Base-by-base conservation (phyloP, 1,140 invertebrate species). In the Eueides isabella region DNA sequence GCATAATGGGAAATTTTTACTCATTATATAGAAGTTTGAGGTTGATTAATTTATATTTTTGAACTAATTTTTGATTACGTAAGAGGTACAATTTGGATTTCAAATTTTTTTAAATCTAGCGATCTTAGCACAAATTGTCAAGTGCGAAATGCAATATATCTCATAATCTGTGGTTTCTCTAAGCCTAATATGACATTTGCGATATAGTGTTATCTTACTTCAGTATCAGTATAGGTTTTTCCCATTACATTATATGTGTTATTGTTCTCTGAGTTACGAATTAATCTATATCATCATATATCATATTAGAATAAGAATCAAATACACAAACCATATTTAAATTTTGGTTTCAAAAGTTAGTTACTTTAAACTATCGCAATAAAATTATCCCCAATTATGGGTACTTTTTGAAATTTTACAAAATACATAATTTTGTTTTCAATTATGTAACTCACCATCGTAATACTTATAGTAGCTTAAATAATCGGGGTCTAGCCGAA, bases 391-490 rank as follows among this genome's bases (percentile, higher is more conserved):
- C 44, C 19, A 55, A 9, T 23, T 2, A 48, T 48, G 41, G 41
- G 41, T 44, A 44, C 41, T 2, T n/a, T n/a, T 2, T 44, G 44
- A 48, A 48, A 48, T 7, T 23, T 48, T 9, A 19, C 44, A 23
- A 23, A 23, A 9, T 23, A n/a, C 14, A 44, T 19, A 19, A 48
- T 48, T n/a, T 19, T 48, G 16, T 48, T 26, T 55, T 12, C 1
- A 55, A 23, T 26, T 55, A 26, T 23, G 26, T 6, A 67, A 85
- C 90, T 92, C 69, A 92, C 90, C 90, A 82, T 91, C 87, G 67
- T 90, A 92, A 28, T 81, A 78, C 71, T 89, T 89, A 75, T 87
- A 89, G 78, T 89, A 92, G 0, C 79, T 77, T 0, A 91, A 63
- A 70, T 87, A 90, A 28, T 88, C 87, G 2, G 78, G 63, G 12